Base-by-base conservation (phyloP, 1,140 invertebrate genomes). In the Hormaphis cornu region DNA sequence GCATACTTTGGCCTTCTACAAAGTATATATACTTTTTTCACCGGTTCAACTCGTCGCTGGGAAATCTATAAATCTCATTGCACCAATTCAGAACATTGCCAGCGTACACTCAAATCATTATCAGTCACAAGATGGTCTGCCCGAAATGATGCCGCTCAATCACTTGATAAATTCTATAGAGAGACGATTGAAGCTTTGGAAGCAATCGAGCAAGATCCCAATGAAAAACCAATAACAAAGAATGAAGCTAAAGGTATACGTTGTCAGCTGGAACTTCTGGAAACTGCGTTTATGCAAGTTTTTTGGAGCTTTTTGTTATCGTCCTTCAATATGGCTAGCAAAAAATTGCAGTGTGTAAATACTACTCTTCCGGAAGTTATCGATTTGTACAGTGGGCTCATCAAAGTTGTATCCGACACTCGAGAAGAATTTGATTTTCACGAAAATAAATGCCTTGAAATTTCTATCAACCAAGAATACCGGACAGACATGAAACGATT, bases 1-100 rank as follows among this genome's bases (percentile, higher is more conserved):
- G 42, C 56, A 58, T 75, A 73, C 59, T 76, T 76, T 71, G 54
- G 70, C 35, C 53, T 73, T 26, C 58, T 73, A 24, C 73, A 76
- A 71, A 20, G 54, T 61, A 10, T 73, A 16, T 75, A 73, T 33
- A 69, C 14, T 24, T 74, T 74, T 69, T 76, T 75, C 50, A 73
- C 72, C 58, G 70, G 69, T 26, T 74, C 72, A 33, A 73, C 71
- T 50, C 40, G 73, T 18, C 69, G 73, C 61, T 74, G 72, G 71
- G n/a, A n/a, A n/a, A n/a, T n/a, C n/a, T n/a, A n/a, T n/a, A 37
- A 56, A 50, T 63, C 70, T 24, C 48, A 74, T 3, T 66, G n/a
- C 24, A n/a, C 53, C 22, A 37, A 61, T 61, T n/a, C 71, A 40
- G 30, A 42, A 9, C 16, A 54, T 20, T 48, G 33, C 20, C 16